These are phyloP conservation scores for Raja brachyura DNA, from an alignment of 2,113 vertebrate genomes.

Conservation along the genomic window DNA sequence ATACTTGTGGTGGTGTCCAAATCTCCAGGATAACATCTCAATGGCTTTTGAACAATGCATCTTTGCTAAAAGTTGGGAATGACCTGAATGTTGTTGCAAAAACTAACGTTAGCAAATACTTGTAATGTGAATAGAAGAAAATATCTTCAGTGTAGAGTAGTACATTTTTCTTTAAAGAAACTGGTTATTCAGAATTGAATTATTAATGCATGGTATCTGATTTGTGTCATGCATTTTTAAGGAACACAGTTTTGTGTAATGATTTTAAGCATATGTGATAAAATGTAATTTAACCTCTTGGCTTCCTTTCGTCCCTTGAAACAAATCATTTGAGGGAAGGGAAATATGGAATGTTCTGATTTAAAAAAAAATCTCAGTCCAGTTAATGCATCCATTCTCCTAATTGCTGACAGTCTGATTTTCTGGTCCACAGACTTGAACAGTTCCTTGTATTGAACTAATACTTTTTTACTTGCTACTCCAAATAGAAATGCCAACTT, in stretches of 20 bases:
- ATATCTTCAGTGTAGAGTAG: not conserved
- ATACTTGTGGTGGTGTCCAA: conserved; percentile 21
- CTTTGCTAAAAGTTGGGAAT: conserved; percentile 20
- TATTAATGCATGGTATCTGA: not conserved
- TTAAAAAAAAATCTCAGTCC: not conserved
- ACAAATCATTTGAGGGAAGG: not conserved
- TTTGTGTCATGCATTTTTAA: not conserved
- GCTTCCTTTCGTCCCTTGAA: not conserved
- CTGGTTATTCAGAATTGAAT: not conserved
- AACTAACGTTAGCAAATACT: conserved; percentile 7
- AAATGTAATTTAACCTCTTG: not conserved
- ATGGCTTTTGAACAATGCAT: not conserved
- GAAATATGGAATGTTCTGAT: not conserved
- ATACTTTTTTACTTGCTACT: not conserved
- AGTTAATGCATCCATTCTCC: not conserved
- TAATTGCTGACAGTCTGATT: not conserved
- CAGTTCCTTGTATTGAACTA: not conserved
- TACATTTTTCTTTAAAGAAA: not conserved
- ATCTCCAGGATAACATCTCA: conserved; percentile 14
- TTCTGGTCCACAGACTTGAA: not conserved
- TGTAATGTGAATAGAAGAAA: conserved; percentile 15
- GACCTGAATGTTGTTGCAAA: conserved; percentile 15
- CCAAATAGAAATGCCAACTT: not conserved
- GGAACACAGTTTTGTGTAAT: not conserved
- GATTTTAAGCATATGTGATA: not conserved